Evolutionary conservation across 2,888 invertebrate genomes (phyloP), one percentile per base, ranked within the genome.

Genomic region (Druceiella hillmani): DNA sequence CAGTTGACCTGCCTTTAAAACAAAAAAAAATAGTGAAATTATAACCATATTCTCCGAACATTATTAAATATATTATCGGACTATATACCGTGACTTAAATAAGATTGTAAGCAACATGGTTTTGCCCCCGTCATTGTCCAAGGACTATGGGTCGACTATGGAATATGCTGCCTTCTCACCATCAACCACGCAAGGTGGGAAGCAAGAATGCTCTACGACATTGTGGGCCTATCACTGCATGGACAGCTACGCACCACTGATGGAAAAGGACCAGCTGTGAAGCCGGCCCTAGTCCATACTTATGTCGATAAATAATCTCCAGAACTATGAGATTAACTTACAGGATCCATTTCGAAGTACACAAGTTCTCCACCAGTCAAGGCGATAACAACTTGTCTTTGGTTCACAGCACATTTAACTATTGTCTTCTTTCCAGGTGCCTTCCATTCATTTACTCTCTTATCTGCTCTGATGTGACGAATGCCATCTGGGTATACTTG

Each of bases 401-500:
- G 92, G 69, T 99, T 99, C 11, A 99, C 93, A 0, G 99, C 98
- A 65, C 98, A 99, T 62, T 92, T 92, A 0, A 93, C 88, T 40
- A 99, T 99, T 0, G 87, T 88, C 54, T 95, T 93, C 62, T 97
- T 97, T 13, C 94, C 95, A 0, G 97, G 97, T 0, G 94, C 92
- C 61, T 97, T 94, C 99, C 99, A 99, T 63, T 99, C 98, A 55
- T 98, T 98, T 3, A 99, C 95, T 62, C 98, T 82, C 60, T 95
- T 94, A 63, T 99, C 98, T 0, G 97, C 88, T 39, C 97, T 81
- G 55, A 99, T 99, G 60, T 99, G 99, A 44, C 98, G 81, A 55
- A 99, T 98, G 36, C 99, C 99, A 60, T 97, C 97, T 0, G 98
- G 97, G 65, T 99, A 99, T 9, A 98, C 95, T 78, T 99, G 99